Conservation (phyloP, 2,113 vertebrate species). For the Myanophis thanlyinensis region DNA sequence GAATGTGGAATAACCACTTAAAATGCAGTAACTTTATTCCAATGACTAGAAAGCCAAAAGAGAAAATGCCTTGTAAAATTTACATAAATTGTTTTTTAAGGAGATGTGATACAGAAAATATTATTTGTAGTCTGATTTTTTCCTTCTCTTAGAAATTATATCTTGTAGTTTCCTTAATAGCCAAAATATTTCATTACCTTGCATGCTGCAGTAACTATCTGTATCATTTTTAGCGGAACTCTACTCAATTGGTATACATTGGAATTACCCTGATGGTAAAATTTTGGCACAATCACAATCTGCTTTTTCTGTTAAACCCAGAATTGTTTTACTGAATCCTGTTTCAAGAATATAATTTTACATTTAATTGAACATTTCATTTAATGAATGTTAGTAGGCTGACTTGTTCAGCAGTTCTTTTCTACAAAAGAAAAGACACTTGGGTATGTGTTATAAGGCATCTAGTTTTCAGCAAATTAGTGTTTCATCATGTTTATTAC, state of each 20-base stretch:
- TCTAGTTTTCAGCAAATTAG: not conserved
- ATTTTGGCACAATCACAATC: not conserved
- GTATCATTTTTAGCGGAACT: not conserved
- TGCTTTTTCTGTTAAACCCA: not conserved
- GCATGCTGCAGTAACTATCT: not conserved
- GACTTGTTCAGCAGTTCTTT: not conserved
- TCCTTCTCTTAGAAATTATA: not conserved
- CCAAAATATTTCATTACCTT: not conserved
- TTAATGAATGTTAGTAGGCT: not conserved
- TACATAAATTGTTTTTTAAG: not conserved
- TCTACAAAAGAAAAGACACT: not conserved
- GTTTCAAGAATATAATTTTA: not conserved
- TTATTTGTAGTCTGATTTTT: not conserved
- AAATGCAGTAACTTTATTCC: not conserved
- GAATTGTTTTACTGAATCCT: not conserved
- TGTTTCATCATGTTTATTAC: not conserved
- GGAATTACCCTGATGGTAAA: slow-evolving; percentile 19
- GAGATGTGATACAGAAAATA: not conserved
- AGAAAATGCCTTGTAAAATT: not conserved
- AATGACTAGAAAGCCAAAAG: not conserved
- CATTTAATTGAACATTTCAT: not conserved
- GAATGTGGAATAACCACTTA: not conserved
- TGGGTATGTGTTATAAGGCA: not conserved
- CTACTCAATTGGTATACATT: not conserved
- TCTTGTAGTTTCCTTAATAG: slow-evolving; percentile 9